Evolutionary conservation across 2,113 vertebrate species (phyloP), one percentile per base, ranked within the genome.

Genomic region (Chiloscyllium plagiosum): DNA sequence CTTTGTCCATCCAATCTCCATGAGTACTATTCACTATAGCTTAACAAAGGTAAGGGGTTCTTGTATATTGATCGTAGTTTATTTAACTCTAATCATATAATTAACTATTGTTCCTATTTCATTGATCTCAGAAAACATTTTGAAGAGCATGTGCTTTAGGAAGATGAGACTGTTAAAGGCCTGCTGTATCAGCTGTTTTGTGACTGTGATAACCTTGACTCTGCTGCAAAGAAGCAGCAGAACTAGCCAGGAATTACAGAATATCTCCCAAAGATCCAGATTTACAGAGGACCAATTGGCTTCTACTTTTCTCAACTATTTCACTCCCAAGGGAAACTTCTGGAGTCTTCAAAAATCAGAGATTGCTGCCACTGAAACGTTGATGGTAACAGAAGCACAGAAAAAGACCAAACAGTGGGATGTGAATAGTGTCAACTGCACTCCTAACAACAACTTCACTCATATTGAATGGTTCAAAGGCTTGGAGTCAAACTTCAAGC

Each of bases 401-500:
- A 33, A 4, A 0, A 96, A 97, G 33, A 96, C 0, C 0, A 96
- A 95, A 65, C 97, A 96, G 85, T 99, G 99, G 99, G 99, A 99
- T 0, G 96, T 99, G 96, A 97, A 96, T 61, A 97, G 96, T 96
- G 97, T 97, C 96, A 99, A 99, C 97, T 99, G 99, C 96, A 98
- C 98, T 0, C 97, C 98, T 96, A 99, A 99, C 96, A 76, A 96
- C 96, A 99, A 98, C 97, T 78, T 99, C 85, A 98, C 98, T 15
- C 97, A 97, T 12, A 96, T 97, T 80, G 96, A 98, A 20, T 99
- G 99, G 99, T 99, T 99, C 97, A 97, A 83, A 33, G 96, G 97
- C 17, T 96, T 99, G 96, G 99, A 98, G 96, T 96, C 97, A 1
- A 98, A 98, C 96, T 99, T 99, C 97, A 97, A 98, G 96, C 98